phyloP scores from a whole-genome alignment of 2,888 invertebrate species.

The Sarcophaga carnaria region DNA sequence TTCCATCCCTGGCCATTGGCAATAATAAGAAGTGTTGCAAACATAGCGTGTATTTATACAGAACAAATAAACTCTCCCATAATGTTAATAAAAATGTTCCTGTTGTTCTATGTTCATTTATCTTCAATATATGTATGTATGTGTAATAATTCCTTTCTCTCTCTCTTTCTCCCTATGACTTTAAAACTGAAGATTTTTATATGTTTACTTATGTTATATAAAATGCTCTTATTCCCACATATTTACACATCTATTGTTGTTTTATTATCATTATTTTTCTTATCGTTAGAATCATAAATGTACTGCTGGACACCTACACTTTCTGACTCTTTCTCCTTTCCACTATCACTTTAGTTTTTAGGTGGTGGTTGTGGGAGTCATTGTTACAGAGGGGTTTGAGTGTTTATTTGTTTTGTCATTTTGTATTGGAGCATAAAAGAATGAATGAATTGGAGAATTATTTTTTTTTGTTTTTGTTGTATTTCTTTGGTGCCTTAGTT shows the following conservation, averaged over 20 bases:
- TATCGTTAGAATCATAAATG: neutral
- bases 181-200: too few species aligned
- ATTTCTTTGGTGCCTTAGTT: conserved; percentile 8
- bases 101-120: too few species aligned
- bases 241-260: neutral
- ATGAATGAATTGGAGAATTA: neutral
- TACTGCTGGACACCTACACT: neutral
- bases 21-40: too few species aligned
- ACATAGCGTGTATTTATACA: too few species aligned
- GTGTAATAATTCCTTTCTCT: too few species aligned
- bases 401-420: conserved; percentile 2
- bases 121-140: too few species aligned
- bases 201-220: too few species aligned
- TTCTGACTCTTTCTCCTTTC: neutral
- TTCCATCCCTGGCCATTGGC: too few species aligned
- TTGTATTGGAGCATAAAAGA: conserved; percentile 11
- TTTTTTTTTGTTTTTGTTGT: neutral
- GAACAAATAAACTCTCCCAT: too few species aligned
- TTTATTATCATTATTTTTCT: neutral
- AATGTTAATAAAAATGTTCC: too few species aligned
- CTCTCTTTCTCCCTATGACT: too few species aligned
- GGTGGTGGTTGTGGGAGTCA: neutral
- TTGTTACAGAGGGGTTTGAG: neutral
- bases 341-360: neutral
- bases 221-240: neutral